Evolutionary conservation across 1,140 invertebrate genomes (phyloP), one percentile per base, ranked within the genome.

Genomic region (Physella acuta): DNA sequence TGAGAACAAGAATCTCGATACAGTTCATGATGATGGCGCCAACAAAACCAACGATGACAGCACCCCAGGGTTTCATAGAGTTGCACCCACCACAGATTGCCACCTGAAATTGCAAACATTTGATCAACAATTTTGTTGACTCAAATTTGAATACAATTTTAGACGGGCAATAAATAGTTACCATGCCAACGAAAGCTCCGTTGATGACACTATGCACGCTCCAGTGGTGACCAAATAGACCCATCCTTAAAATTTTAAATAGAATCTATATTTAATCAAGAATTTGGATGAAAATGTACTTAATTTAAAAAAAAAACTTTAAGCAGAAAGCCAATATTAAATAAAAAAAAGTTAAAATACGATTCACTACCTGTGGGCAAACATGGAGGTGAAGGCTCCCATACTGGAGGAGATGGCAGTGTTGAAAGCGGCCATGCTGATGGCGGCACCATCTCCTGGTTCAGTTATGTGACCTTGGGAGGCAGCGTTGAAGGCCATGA

Each of bases 401-500:
- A 82, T 86, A 36, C 82, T 82, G 0, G 87, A 88, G 5, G 82
- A 84, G 53, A 88, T 73, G 62, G 88, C 76, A 0, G 89, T 89
- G 78, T 88, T 89, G 39, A 86, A 81, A 37, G 89, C 84, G 3
- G 85, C 82, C 14, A 80, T 58, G 20, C 86, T 83, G 2, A 89
- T 81, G 2, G 81, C 77, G 0, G 73, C 77, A 0, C 86, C 84
- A 70, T 88, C 87, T 20, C 87, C 88, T 0, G 75, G 74, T 11
- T 80, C 70, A 20, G 84, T 81, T 44, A 89, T 88, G 70, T 82
- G 76, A 0, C 85, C 84, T 74, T 85, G 81, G 0, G 88, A 88
- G 0, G 87, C 88, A 4, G 88, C 89, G 75, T 90, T 90, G 83
- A 90, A 90, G 0, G 88, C 87, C 30, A 90, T 78, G 77, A 90